Conservation (phyloP, 1,140 invertebrate species). For the Hirudo medicinalis region DNA sequence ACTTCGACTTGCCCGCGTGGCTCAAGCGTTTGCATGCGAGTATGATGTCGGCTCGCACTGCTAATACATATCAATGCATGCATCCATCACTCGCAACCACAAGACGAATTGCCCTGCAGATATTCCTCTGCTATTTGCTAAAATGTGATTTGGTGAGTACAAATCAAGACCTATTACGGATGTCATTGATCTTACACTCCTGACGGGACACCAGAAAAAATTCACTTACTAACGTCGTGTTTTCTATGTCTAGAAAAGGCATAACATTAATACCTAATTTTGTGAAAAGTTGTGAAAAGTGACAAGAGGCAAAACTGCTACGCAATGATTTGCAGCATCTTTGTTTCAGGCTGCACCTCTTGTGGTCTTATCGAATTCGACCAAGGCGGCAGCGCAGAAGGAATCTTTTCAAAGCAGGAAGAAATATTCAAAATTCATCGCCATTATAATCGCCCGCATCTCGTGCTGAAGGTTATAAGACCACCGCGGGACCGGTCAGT, state of each 20-base stretch:
- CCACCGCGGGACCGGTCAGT: neutral
- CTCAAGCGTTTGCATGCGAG: too few species aligned
- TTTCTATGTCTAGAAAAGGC: too few species aligned
- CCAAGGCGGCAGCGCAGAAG: too few species aligned
- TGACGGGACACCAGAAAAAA: neutral
- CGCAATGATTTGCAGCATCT: too few species aligned
- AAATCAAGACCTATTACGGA: slow-evolving; percentile 10
- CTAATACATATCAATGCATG: slow-evolving; percentile 5
- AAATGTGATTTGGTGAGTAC: neutral
- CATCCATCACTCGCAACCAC: slow-evolving; percentile 9
- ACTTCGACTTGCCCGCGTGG: too few species aligned
- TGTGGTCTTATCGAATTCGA: too few species aligned
- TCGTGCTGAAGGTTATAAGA: slow-evolving; percentile 7
- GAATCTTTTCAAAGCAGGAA: neutral
- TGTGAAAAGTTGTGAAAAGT: too few species aligned
- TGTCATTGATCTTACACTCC: neutral
- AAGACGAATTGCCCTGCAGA: slow-evolving; percentile 5
- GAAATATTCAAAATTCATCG: slow-evolving; percentile 14
- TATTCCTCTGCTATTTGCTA: slow-evolving; percentile 1
- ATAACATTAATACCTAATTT: too few species aligned
- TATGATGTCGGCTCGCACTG: too few species aligned
- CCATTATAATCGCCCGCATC: slow-evolving; percentile 11
- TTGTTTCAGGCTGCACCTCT: too few species aligned
- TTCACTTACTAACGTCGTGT: neutral
- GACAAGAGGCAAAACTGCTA: too few species aligned